Evolutionary conservation across 2,888 invertebrate species (phyloP), one percentile per base, ranked within the genome.

Genomic region (Ectemnius cavifrons): DNA sequence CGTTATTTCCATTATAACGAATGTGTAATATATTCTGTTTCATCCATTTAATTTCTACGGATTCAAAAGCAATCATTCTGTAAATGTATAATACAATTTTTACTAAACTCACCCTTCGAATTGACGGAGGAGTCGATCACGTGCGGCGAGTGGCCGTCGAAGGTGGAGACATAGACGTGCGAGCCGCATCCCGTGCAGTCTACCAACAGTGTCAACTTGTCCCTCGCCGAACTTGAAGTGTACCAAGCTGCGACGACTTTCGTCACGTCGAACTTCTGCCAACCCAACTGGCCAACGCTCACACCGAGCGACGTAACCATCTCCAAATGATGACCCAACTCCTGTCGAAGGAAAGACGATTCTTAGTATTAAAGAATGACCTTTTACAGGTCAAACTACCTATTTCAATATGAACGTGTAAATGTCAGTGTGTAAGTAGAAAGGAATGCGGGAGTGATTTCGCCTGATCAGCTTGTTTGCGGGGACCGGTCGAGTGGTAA

Each of bases 241-340:
- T 95, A 94, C 97, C 97, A 97, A 82, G 93, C 93, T 82, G 94
- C 94, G 73, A 96, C 96, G 63, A 95, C 95, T 74, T 92, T 92
- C 78, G 97, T 96, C 84, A 97, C 93, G 92, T 97, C 96, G 84
- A 97, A 93, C 85, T 96, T 96, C 91, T 96, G 96, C 97, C 97
- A 97, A 63, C 96, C 97, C 79, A 95, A 92, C 77, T 94, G 92
- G 63, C 94, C 92, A 69, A 94, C 92, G 88, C 94, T 92, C 83
- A 95, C 92, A 63, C 84, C 88, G 20, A 90, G 84, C 27, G 89
- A 89, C 63, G 91, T 90, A 64, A 90, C 87, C 89, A 91, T 84
- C 18, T 91, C 90, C 60, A 91, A 82, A 69, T 91, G 89, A 73
- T 89, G 86, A 1, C 89, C 88, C 45, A 91, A 86, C 75, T 91